Percentiles rank a stretch among this genome's conserved stretches.
Evolutionary conservation across 2,797 vertebrate genomes (phyloP).

Genomic region (Lophotriccus pileatus): DNA sequence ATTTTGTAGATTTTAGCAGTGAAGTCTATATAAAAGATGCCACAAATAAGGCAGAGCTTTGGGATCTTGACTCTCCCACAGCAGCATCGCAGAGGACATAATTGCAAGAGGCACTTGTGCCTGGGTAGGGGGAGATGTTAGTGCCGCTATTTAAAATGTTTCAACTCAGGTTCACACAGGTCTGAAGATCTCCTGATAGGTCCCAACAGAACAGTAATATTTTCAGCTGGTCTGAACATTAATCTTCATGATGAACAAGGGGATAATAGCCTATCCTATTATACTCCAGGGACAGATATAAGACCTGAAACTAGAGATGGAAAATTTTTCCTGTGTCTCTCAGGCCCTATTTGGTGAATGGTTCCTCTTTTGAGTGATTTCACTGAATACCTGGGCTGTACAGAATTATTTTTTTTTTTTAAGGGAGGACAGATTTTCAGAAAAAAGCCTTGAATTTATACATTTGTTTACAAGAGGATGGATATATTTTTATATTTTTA

Average conservation of each 20-base stretch:
- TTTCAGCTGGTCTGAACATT: constrained; percentile 54
- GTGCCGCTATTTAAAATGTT: constrained; percentile 22
- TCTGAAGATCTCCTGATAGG: background rate
- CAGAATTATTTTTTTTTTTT: background rate
- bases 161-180: constrained; percentile 10
- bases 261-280: constrained; percentile 44
- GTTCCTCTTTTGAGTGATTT: constrained; percentile 35
- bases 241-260: constrained; percentile 51
- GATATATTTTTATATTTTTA: background rate
- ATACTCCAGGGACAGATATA: constrained; percentile 23
- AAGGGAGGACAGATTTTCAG: background rate
- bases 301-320: constrained; percentile 27
- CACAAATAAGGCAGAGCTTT: background rate
- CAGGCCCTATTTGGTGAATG: background rate
- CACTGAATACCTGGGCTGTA: constrained; percentile 26
- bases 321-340: background rate
- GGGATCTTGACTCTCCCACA: background rate
- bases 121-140: background rate
- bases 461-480: background rate
- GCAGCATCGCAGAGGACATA: background rate
- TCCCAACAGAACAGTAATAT: constrained; percentile 41
- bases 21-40: background rate
- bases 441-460: background rate
- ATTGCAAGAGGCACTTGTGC: background rate
- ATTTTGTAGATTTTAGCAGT: background rate